These are phyloP conservation scores for Melitaea cinxia DNA, from an alignment of 1,140 invertebrate species.

Conservation along the genomic window DNA sequence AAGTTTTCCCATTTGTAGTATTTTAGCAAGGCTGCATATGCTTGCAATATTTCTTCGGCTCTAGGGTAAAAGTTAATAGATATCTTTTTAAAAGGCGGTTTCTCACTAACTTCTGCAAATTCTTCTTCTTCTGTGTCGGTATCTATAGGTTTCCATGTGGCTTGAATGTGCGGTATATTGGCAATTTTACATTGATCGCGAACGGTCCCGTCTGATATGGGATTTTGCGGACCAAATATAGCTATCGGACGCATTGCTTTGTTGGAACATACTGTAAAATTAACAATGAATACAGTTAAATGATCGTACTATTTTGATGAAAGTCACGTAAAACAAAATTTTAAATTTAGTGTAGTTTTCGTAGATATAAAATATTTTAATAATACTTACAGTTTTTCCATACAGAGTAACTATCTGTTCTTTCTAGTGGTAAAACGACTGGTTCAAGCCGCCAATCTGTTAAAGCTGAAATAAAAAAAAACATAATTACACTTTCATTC, in stretches of 20 bases:
- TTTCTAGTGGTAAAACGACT: conserved; percentile 45
- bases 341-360: not conserved
- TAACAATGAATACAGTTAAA: too few relatives aligned
- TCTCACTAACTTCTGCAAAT: conserved; percentile 25
- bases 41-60: conserved; percentile 84
- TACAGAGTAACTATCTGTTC: conserved; percentile 60
- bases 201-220: conserved; percentile 84
- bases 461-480: conserved; percentile 33
- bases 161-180: conserved; percentile 89
- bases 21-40: conserved; percentile 85
- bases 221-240: conserved; percentile 89
- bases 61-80: conserved; percentile 87
- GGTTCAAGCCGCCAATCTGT: conserved; percentile 51
- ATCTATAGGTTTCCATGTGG: conserved; percentile 84
- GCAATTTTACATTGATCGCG: conserved; percentile 87
- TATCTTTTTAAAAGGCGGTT: conserved; percentile 57
- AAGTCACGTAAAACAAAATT: not conserved
- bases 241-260: conserved; percentile 84
- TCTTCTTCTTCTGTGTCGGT: conserved; percentile 46
- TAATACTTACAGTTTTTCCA: conserved; percentile 60
- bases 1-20: conserved; percentile 89
- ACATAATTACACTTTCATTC: not conserved
- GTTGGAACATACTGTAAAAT: conserved; percentile 81
- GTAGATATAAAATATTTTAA: not conserved
- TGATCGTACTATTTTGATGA: not conserved